Base-by-base conservation (phyloP, 1,140 invertebrate species). In the Galleria mellonella region DNA sequence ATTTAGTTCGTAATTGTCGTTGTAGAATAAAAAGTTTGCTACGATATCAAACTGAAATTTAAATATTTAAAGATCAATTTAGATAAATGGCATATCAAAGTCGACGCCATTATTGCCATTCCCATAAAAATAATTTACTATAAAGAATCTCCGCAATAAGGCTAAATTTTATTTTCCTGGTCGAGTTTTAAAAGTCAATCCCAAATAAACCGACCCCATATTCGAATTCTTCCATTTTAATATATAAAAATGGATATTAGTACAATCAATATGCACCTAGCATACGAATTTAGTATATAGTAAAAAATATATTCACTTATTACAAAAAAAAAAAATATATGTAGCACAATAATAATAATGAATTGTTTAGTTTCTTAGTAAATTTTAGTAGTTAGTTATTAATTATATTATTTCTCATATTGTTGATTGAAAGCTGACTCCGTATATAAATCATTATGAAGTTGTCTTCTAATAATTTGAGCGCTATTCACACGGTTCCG, bases 191-290 rank as follows among this genome's bases (percentile, higher is more conserved):
- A 3, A 23, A 23, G 17, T n/a, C n/a, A n/a, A n/a, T n/a, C n/a
- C n/a, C n/a, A n/a, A n/a, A n/a, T n/a, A 32, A 47, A 61, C 54
- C 60, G 63, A 65, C 57, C 64, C 72, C 67, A 43, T 35, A 14
- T 56, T 40, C 43, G 31, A 36, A 56, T 43, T 59, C 68, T 72
- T 76, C 62, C 60, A 64, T 61, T 55, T 48, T 17, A 28, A 47
- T 48, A 49, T 43, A 48, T 37, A 62, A 46, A 27, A 55, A 56
- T 53, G 51, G 37, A 45, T 53, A 46, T 72, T 72, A 79, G 72
- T 79, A 79, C 72, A 79, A 79, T 76, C 59, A 52, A 62, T 53
- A 55, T 41, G 62, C 63, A 73, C 58, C 51, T 72, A 61, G 52
- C 38, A 44, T 57, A 51, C 42, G 44, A 54, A 48, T 62, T 56